Base-by-base conservation (phyloP, 2,888 invertebrate genomes). In the Habrosyne pyritoides region DNA sequence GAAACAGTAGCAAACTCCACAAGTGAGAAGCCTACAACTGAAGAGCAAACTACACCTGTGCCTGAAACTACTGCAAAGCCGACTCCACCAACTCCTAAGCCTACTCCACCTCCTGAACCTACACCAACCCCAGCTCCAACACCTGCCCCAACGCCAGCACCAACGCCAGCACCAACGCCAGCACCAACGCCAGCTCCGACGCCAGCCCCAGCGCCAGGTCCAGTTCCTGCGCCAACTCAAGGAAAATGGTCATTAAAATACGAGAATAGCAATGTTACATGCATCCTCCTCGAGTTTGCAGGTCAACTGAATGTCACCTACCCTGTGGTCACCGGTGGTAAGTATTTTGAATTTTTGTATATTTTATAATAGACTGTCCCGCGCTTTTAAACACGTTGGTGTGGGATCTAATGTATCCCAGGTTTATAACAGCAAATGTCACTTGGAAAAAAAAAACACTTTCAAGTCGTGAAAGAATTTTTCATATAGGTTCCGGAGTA, bases 271-370 rank as follows among this genome's bases (percentile, higher is more conserved):
- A 94, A 94, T 70, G 76, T 88, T 0, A 94, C 94, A 6, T 96
- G 96, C 73, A 93, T 97, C 24, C 75, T 95, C 52, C 81, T 95
- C 7, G 89, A 94, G 81, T 94, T 96, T 90, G 95, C 96, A 0
- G 93, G 94, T 5, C 94, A 94, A 74, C 83, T 96, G 55, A 94
- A 94, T 69, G 86, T 96, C 53, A 89, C 90, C 0, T 94, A 94
- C 73, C 69, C 79, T 22, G 86, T 80, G 57, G 73, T 54, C 12
- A 79, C 77, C 54, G 72, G 88, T 52, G 71, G 89, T 89, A 60
- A 89, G 89, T 87, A 42, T 21, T 33, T 30, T 4, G 30, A 30
- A 30, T 30, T 12, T 5, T 30, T 30, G 12, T n/a, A n/a, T n/a
- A n/a, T n/a, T n/a, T n/a, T n/a, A n/a, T n/a, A n/a, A n/a, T n/a